phyloP scores from a whole-genome alignment of 1,140 invertebrate species.

The Cydia pomonella region DNA sequence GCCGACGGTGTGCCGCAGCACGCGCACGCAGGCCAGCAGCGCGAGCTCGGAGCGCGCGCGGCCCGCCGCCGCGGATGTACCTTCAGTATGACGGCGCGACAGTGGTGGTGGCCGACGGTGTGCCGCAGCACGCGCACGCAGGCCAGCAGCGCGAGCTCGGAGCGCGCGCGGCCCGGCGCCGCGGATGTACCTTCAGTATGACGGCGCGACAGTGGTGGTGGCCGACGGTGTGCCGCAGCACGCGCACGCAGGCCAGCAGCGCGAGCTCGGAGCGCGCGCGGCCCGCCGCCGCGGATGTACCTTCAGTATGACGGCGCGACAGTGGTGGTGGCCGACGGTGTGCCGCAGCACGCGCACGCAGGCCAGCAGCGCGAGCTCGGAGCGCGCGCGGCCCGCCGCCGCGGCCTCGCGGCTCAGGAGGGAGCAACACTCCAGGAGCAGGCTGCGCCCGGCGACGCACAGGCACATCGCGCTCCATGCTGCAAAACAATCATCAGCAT shows the following conservation, averaged over 20 bases:
- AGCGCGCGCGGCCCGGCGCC: constrained; percentile 38
- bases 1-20: constrained; percentile 47
- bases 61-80: constrained; percentile 37
- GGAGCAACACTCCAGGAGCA: constrained; percentile 53
- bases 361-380: constrained; percentile 39
- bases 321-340: constrained; percentile 57
- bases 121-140: constrained; percentile 48
- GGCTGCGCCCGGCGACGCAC: constrained; percentile 59
- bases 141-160: constrained; percentile 39
- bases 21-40: constrained; percentile 42
- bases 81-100: constrained; percentile 51
- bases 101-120: constrained; percentile 57
- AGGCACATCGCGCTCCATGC: constrained; percentile 61
- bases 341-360: constrained; percentile 48
- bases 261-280: constrained; percentile 40
- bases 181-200: too few species aligned
- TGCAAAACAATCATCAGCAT: constrained; percentile 35
- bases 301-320: constrained; percentile 53
- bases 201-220: constrained; percentile 63
- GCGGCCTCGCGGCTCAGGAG: constrained; percentile 51
- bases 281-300: constrained; percentile 36
- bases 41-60: constrained; percentile 40
- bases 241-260: constrained; percentile 42
- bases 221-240: constrained; percentile 47
- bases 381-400: constrained; percentile 38